These are phyloP conservation scores for Drosophila gaucha DNA, from an alignment of 2,888 invertebrate genomes.

Conservation along the genomic window DNA sequence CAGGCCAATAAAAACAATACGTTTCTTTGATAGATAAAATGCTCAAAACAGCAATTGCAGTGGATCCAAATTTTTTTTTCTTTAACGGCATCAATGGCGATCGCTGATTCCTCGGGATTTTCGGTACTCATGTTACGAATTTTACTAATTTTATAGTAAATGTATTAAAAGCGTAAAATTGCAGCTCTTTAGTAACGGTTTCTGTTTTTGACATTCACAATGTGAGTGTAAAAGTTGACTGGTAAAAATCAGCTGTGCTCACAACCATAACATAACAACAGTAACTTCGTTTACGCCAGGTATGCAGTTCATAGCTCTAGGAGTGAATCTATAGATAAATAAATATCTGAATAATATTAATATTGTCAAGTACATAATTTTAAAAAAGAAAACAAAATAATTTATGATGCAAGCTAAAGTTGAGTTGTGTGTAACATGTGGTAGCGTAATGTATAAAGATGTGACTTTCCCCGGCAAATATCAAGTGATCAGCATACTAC, in stretches of 20 bases:
- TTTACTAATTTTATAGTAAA: background rate
- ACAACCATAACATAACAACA: background rate
- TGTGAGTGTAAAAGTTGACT: slow-evolving; percentile 2
- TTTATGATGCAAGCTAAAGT: too few relatives aligned
- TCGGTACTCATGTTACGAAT: background rate
- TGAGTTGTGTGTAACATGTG: too few relatives aligned
- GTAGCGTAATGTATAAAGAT: background rate
- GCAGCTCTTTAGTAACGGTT: slow-evolving; percentile 19
- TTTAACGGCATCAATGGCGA: background rate
- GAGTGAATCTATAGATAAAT: too few relatives aligned
- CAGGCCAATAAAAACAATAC: slow-evolving; percentile 76
- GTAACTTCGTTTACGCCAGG: background rate
- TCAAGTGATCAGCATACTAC: slow-evolving; percentile 27
- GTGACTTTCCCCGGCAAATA: background rate
- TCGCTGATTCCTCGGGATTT: too few relatives aligned
- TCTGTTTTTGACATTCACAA: slow-evolving; percentile 12
- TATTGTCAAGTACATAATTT: too few relatives aligned
- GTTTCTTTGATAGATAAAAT: slow-evolving; percentile 50
- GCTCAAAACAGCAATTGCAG: slow-evolving; percentile 76
- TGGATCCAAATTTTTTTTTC: slow-evolving; percentile 76
- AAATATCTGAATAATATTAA: too few relatives aligned
- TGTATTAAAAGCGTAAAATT: background rate
- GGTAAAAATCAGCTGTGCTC: slow-evolving; percentile 35
- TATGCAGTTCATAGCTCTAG: background rate
- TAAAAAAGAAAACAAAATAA: background rate